Percentiles rank a stretch among this genome's conserved stretches.
Conservation (phyloP, 2,797 vertebrate species). For the Phalloptychus januarius region DNA sequence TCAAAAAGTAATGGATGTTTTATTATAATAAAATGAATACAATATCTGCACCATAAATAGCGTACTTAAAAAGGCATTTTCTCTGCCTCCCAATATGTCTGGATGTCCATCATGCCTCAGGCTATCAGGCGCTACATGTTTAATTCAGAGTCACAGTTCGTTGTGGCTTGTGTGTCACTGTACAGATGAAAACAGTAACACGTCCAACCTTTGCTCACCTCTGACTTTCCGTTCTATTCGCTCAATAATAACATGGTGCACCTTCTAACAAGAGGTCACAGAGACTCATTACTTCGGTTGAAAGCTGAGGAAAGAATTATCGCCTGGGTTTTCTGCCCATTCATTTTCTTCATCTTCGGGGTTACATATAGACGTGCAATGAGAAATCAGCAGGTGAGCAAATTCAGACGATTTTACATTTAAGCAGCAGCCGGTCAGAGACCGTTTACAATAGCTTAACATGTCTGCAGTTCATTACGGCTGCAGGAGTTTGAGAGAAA, state of each 20-base stretch:
- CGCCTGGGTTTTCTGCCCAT: conserved; percentile 39
- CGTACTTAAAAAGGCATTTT: conserved; percentile 84
- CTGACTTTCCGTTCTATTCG: conserved; percentile 33
- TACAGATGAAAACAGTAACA: conserved; percentile 42
- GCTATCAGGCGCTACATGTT: conserved; percentile 76
- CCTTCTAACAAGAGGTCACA: conserved; percentile 49
- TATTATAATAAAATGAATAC: conserved; percentile 86
- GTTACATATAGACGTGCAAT: conserved; percentile 44
- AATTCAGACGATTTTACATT: background rate
- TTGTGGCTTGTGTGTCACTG: conserved; percentile 50
- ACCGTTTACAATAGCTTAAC: background rate
- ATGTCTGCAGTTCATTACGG: background rate
- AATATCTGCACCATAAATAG: conserved; percentile 82
- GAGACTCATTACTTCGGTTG: conserved; percentile 60
- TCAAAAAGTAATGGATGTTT: conserved; percentile 77
- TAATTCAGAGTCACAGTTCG: conserved; percentile 77
- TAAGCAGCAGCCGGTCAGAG: background rate
- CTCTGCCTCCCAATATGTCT: conserved; percentile 72
- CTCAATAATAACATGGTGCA: conserved; percentile 48
- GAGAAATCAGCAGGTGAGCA: background rate
- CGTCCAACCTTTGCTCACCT: conserved; percentile 38
- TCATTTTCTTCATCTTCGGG: conserved; percentile 35
- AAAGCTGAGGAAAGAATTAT: conserved; percentile 39
- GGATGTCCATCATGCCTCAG: conserved; percentile 76
- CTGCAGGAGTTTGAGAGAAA: background rate